phyloP scores from a whole-genome alignment of 1,140 invertebrate genomes.

The Physella acuta region DNA sequence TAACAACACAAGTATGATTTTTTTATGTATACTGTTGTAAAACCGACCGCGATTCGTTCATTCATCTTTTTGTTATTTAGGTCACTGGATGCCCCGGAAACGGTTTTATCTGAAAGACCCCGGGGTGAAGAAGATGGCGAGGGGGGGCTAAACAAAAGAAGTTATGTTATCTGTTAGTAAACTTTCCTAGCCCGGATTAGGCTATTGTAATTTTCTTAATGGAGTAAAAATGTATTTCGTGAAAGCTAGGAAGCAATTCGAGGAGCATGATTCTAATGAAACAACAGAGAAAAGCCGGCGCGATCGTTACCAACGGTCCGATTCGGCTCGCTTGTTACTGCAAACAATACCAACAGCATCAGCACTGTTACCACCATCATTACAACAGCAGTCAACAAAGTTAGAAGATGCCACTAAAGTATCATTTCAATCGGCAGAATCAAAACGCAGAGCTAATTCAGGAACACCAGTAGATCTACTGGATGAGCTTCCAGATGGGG shows the following conservation, averaged over 20 bases:
- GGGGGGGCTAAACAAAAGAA: conserved; percentile 30
- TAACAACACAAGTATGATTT: too few relatives aligned
- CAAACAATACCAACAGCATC: conserved; percentile 26
- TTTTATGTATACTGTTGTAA: too few relatives aligned
- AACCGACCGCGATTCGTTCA: too few relatives aligned
- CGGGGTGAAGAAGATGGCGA: conserved; percentile 28
- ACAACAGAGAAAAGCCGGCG: conserved; percentile 25
- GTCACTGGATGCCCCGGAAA: conserved; percentile 35
- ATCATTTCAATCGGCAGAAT: neutral
- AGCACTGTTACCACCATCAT: conserved; percentile 20
- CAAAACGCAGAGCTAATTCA: neutral
- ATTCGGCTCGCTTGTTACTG: conserved; percentile 27
- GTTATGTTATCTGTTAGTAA: conserved; percentile 9
- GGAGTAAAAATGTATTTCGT: conserved; percentile 41
- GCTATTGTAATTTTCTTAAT: conserved; percentile 1
- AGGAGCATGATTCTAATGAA: conserved; percentile 38
- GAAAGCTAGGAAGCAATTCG: conserved; percentile 42
- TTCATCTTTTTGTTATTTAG: conserved; percentile 11
- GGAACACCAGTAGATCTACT: conserved; percentile 23
- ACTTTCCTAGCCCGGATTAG: neutral
- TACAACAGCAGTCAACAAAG: neutral
- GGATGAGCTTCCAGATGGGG: conserved; percentile 46
- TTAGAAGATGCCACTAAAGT: conserved; percentile 1
- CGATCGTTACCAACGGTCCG: conserved; percentile 30
- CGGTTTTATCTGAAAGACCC: conserved; percentile 25